Conservation (phyloP, 2,888 invertebrate species). For the Chaetogeoica ovagalla region DNA sequence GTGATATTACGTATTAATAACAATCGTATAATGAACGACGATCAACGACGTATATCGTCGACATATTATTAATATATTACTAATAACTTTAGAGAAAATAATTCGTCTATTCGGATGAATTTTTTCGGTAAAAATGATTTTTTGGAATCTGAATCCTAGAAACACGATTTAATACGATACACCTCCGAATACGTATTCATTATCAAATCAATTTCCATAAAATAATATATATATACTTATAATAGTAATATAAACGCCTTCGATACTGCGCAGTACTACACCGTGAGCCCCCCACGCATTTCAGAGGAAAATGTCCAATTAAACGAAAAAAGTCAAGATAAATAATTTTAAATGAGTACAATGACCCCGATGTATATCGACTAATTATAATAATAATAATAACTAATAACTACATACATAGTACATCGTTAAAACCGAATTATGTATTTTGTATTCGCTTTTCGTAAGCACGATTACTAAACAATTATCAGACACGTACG, state of each 20-base stretch:
- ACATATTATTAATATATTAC: no score
- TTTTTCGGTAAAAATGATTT: conserved; percentile 8
- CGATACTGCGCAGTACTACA: neutral
- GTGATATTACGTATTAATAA: no score
- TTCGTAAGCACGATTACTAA: neutral
- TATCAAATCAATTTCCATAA: neutral
- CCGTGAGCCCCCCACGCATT: neutral
- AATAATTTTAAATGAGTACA: conserved; percentile 1
- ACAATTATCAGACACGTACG: neutral
- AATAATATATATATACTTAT: neutral
- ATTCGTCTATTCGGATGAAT: neutral
- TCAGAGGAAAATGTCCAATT: neutral
- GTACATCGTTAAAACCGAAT: neutral
- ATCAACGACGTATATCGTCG: no score
- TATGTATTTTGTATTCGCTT: neutral
- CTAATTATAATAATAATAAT: neutral
- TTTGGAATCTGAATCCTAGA: neutral
- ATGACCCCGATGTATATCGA: neutral
- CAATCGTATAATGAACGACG: no score
- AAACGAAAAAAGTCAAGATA: neutral
- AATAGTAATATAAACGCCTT: neutral
- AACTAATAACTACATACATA: neutral
- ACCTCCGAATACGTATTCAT: neutral
- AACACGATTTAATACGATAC: neutral
- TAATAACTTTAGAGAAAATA: neutral